Evolutionary conservation across 1,140 invertebrate genomes (phyloP), one percentile per base, ranked within the genome.

Genomic region (Calephelis nemesis): DNA sequence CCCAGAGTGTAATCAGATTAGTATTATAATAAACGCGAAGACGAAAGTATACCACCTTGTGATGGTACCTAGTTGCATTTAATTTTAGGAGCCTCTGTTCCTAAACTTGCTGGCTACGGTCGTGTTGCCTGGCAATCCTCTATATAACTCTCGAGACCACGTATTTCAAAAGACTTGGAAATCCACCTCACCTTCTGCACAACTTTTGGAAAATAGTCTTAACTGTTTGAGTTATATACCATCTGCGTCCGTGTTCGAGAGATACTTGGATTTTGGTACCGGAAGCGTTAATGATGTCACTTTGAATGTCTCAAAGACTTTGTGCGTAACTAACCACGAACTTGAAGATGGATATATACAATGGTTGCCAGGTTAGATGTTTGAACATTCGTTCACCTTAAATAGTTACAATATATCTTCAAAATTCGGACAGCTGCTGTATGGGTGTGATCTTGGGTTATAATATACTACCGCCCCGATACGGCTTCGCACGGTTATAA

Each of bases 201-300:
- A 87, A 52, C 69, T 89, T 1, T 88, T 91, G 89, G 85, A 91
- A 64, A 91, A 91, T 64, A 89, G 87, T 66, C 76, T 91, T 4
- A 86, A 83, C 9, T 75, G 80, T 50, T 73, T 90, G 52, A 74
- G 49, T 15, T 81, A 87, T 62, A 83, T 91, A 74, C 89, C 89
- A 7, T 62, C 84, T 0, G 87, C 88, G 0, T 84, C 88, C 0
- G 87, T 85, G 3, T 91, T 78, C 66, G 85, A 89, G 8, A 82
- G 83, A 66, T 88, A 87, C 58, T 73, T 90, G 7, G 88, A 91
- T 67, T 91, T 91, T 67, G 85, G 85, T 4, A 84, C 69, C 10
- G 89, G 89, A 15, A 85, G 85, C 67, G 79, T 82, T 12, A 66
- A 30, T 0, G 83, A 91, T 69, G 45, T 85, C 12, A 87, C 85